Evolutionary conservation across 2,888 invertebrate species (phyloP).

Genomic region (Cantharis rufa): DNA sequence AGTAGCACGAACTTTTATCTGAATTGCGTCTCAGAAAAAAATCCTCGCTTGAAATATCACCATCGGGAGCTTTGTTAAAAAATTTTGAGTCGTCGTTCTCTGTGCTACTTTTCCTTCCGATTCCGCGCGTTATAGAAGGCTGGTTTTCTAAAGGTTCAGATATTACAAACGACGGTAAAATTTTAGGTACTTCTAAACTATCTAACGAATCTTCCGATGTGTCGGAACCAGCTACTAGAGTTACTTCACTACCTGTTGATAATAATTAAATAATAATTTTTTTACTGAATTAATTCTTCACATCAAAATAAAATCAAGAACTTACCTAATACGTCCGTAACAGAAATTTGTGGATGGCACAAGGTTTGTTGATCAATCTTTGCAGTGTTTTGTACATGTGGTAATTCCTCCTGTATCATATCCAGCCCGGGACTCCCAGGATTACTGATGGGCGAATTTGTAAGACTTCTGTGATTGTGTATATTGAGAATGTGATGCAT

Average conservation of each 20-base stretch:
- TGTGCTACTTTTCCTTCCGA: conserved; percentile 64
- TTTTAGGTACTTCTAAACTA: conserved; percentile 61
- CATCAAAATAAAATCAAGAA: no score
- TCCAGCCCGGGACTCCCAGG: conserved; percentile 71
- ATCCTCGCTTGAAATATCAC: conserved; percentile 41
- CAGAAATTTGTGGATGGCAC: conserved; percentile 82
- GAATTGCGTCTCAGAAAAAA: conserved; percentile 67
- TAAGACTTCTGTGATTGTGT: conserved; percentile 61
- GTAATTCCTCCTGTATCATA: conserved; percentile 79
- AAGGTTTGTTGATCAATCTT: conserved; percentile 48
- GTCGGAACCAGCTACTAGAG: conserved; percentile 73
- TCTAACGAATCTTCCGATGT: conserved; percentile 76
- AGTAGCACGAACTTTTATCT: conserved; percentile 72
- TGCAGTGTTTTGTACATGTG: conserved; percentile 56
- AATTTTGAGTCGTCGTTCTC: conserved; percentile 55
- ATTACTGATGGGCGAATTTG: conserved; percentile 66
- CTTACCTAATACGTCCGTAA: conserved; percentile 81
- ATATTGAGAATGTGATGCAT: conserved; percentile 54
- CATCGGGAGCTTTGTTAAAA: conserved; percentile 33
- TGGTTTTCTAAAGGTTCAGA: conserved; percentile 75
- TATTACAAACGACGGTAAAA: conserved; percentile 67
- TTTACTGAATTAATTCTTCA: no score
- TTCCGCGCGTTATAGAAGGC: conserved; percentile 80
- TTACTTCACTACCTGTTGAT: conserved; percentile 75
- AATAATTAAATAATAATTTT: no score